These are phyloP conservation scores for Hipposideros armiger DNA, from an alignment of 2,113 vertebrate genomes.

Conservation along the genomic window DNA sequence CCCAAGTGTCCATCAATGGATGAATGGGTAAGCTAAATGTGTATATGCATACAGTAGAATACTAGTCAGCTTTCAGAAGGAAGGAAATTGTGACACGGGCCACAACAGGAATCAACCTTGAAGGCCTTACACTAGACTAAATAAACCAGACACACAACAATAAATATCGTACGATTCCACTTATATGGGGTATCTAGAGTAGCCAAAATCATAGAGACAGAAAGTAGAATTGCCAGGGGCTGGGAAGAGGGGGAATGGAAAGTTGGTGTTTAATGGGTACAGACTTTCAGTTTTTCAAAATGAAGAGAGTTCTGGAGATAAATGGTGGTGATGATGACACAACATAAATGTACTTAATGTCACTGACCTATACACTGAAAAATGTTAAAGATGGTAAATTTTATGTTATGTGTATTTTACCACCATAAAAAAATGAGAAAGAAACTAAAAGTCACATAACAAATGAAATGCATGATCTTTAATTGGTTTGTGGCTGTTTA, in stretches of 20 bases:
- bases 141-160: neutral
- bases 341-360: no score
- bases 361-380: neutral
- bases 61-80: neutral
- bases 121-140: neutral
- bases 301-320: neutral
- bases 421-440: neutral
- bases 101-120: neutral
- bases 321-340: fast-evolving
- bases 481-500: neutral
- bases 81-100: neutral
- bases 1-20: neutral
- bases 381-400: neutral
- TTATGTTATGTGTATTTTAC: neutral
- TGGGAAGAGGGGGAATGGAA: neutral
- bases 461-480: neutral
- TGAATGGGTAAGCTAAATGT: neutral
- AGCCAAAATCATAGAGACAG: neutral
- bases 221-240: neutral
- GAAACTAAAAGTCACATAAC: neutral
- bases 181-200: no score
- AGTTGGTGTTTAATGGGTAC: neutral
- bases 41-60: neutral
- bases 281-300: neutral
- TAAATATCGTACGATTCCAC: neutral